These are phyloP conservation scores for Apeltes quadracus DNA, from an alignment of 2,113 vertebrate genomes.

Conservation along the genomic window DNA sequence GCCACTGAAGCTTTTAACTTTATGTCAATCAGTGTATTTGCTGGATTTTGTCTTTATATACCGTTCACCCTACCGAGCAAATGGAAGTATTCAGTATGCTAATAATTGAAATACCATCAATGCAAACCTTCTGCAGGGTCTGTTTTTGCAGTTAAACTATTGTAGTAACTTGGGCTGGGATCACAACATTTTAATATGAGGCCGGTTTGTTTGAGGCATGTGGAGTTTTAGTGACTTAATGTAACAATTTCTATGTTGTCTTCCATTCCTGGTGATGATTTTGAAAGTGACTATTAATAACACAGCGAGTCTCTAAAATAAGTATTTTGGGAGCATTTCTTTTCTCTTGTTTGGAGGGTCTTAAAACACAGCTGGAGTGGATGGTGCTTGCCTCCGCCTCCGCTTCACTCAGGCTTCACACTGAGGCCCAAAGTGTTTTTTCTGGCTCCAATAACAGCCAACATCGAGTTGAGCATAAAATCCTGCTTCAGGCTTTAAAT, in stretches of 20 bases:
- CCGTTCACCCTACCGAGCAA: background rate
- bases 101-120: background rate
- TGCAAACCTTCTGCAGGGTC: background rate
- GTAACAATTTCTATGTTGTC: background rate
- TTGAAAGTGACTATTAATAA: background rate
- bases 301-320: background rate
- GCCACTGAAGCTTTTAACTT: background rate
- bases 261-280: background rate
- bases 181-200: background rate
- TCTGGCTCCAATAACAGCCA: background rate
- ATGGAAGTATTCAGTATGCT: background rate
- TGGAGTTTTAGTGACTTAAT: background rate
- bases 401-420: background rate
- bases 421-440: constrained; percentile 1
- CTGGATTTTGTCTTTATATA: too few relatives aligned
- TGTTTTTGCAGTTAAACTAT: background rate
- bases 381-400: background rate
- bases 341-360: constrained; percentile 4
- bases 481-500: background rate
- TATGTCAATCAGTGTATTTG: background rate
- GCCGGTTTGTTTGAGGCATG: background rate
- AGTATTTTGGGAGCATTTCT: background rate
- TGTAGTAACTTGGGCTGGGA: background rate
- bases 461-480: background rate
- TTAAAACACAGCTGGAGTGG: constrained; percentile 4